Percentiles rank a stretch among this genome's conserved stretches.
Conservation (phyloP, 2,113 vertebrate species). For the Chloropsis cyanopogon region DNA sequence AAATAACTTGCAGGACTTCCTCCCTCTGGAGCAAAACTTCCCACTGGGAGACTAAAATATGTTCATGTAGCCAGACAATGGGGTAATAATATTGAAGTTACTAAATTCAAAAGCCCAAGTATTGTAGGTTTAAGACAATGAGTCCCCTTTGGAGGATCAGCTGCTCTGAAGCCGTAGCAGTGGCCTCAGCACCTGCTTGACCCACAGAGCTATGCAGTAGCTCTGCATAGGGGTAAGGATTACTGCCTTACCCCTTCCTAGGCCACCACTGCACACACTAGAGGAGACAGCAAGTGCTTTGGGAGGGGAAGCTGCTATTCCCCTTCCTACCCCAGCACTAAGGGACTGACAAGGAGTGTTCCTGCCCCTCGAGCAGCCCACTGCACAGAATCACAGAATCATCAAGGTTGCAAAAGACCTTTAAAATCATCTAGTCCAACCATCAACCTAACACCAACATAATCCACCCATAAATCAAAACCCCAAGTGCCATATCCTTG, state of each 20-base stretch:
- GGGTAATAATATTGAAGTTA: background rate
- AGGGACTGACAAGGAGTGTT: rapidly evolving
- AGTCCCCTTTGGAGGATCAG: background rate
- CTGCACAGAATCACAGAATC: background rate
- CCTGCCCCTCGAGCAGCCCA: background rate
- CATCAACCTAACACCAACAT: background rate
- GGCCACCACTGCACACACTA: background rate
- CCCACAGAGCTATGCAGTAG: rapidly evolving
- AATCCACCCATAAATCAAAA: background rate
- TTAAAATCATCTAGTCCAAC: background rate
- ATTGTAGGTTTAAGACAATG: background rate
- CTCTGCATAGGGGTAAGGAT: too few species aligned
- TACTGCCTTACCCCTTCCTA: background rate
- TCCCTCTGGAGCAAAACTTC: background rate
- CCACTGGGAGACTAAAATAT: background rate
- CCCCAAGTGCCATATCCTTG: background rate
- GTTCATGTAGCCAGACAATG: background rate
- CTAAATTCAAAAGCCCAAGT: background rate
- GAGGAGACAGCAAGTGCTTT: background rate
- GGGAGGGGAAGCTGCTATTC: background rate
- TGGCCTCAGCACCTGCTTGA: background rate
- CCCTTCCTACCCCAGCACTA: background rate
- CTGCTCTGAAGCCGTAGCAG: background rate
- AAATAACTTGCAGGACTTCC: background rate
- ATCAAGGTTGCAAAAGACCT: background rate